Evolutionary conservation across 2,113 vertebrate genomes (phyloP), one percentile per base, ranked within the genome.

Genomic region (Rutilus rutilus): DNA sequence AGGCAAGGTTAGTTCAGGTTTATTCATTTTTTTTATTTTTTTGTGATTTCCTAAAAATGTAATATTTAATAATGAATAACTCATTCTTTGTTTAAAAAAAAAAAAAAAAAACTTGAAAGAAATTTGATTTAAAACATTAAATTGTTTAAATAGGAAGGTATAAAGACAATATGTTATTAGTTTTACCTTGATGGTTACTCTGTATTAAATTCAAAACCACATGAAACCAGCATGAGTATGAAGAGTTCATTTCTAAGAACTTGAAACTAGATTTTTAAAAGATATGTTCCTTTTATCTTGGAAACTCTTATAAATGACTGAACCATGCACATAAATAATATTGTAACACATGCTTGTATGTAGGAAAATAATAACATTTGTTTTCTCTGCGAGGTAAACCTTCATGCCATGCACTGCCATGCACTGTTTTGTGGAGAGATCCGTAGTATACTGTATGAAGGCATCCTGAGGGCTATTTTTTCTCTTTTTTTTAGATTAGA

Each of bases 381-480:
- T 19, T 54, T 54, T 54, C 52, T 54, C 2, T 4, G 52, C 2
- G 1, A 57, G 6, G 54, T 8, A 8, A 21, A 15, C 12, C 0
- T 36, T 78, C 36, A 78, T 78, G n/a, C n/a, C n/a, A n/a, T n/a
- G n/a, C 8, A 64, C 27, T 59, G 36, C 57, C 25, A 47, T 47
- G n/a, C 5, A 30, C 64, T 47, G 60, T 80, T 47, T 21, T 17
- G n/a, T 52, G 45, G 17, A 71, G 30, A 25, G 15, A 67, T 67
- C 42, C 11, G 65, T n/a, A 71, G 27, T n/a, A 1, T 79, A 60
- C 9, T 25, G 33, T 39, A 30, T 11, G 21, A 17, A 71, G 39
- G 64, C 27, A 83, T 57, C 47, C 47, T 73, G 30, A 5, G 30
- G 81, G 67, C 50, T 45, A 47, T 27, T 80, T 73, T 60, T 15